Evolutionary conservation across 2,888 invertebrate genomes (phyloP).

Genomic region (Epistrophe eligans): DNA sequence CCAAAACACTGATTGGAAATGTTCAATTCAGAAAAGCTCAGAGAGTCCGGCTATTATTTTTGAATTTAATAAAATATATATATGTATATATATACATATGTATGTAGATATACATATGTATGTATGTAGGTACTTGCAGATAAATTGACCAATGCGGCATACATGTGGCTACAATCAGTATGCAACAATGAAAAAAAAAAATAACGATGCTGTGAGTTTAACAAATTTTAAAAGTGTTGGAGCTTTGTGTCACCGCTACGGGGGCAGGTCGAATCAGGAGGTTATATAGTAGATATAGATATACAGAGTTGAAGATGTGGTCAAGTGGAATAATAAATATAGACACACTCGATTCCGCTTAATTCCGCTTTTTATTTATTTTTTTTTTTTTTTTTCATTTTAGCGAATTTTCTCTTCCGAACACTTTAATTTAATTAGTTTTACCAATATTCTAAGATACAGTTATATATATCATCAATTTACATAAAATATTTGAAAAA

Average conservation of each 20-base stretch:
- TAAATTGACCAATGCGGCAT: constrained; percentile 39
- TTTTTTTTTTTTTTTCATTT: not conserved
- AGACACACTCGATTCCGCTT: not conserved
- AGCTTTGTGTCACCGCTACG: not conserved
- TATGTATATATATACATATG: too few relatives aligned
- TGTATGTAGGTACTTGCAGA: not conserved
- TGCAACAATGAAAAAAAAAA: constrained; percentile 35
- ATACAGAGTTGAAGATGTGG: not conserved
- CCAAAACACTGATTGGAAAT: constrained; percentile 55
- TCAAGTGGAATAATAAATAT: constrained; percentile 16
- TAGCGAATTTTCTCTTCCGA: too few relatives aligned
- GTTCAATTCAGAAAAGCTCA: constrained; percentile 9
- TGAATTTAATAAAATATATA: constrained; percentile 51
- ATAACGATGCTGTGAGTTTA: constrained; percentile 28
- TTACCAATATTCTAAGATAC: too few relatives aligned
- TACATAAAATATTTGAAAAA: too few relatives aligned
- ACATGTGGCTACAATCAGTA: constrained; percentile 56
- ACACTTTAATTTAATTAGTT: too few relatives aligned
- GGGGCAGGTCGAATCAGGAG: not conserved
- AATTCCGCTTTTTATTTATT: not conserved
- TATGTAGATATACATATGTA: too few relatives aligned
- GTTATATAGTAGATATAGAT: not conserved
- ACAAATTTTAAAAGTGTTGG: constrained; percentile 35
- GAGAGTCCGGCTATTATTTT: constrained; percentile 37
- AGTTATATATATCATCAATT: too few relatives aligned